These are phyloP conservation scores for Blastomussa wellsi DNA, from an alignment of 92 coral and sea anemone species.

Conservation along the genomic window DNA sequence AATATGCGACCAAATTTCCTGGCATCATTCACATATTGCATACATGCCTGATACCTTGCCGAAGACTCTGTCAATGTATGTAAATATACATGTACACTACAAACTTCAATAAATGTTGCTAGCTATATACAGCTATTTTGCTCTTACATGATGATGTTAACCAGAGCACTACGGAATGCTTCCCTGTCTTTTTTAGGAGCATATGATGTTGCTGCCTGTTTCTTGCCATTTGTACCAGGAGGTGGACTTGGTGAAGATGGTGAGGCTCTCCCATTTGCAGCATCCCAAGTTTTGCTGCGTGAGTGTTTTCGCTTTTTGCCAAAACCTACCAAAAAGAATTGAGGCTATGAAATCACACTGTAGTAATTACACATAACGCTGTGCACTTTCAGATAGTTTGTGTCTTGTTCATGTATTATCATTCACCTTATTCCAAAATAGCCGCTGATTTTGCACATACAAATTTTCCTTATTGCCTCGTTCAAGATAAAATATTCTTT, in stretches of 20 bases:
- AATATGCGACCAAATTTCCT: no score
- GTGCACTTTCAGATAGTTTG: no score
- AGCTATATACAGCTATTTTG: neutral
- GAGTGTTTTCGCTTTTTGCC: slow-evolving; percentile 74
- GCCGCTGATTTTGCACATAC: no score
- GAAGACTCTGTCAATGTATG: no score
- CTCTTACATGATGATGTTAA: slow-evolving; percentile 89
- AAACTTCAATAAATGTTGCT: neutral
- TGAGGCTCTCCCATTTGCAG: slow-evolving; percentile 69
- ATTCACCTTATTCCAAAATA: no score
- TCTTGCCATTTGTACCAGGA: slow-evolving; percentile 66
- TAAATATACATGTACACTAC: no score
- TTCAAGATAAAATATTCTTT: no score
- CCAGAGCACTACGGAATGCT: slow-evolving; percentile 96
- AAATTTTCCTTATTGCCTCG: no score
- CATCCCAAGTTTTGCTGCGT: slow-evolving; percentile 96
- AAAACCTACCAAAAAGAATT: neutral
- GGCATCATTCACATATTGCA: no score
- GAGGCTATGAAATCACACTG: neutral
- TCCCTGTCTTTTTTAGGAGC: slow-evolving; percentile 97
- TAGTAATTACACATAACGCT: neutral
- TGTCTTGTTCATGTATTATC: no score
- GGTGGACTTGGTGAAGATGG: slow-evolving; percentile 69
- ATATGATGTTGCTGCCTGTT: slow-evolving; percentile 65
- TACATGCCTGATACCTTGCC: no score